Percentiles rank a stretch among this genome's conserved stretches.
Evolutionary conservation across 2,113 vertebrate genomes (phyloP).

Genomic region (Lamprologus speciosus): DNA sequence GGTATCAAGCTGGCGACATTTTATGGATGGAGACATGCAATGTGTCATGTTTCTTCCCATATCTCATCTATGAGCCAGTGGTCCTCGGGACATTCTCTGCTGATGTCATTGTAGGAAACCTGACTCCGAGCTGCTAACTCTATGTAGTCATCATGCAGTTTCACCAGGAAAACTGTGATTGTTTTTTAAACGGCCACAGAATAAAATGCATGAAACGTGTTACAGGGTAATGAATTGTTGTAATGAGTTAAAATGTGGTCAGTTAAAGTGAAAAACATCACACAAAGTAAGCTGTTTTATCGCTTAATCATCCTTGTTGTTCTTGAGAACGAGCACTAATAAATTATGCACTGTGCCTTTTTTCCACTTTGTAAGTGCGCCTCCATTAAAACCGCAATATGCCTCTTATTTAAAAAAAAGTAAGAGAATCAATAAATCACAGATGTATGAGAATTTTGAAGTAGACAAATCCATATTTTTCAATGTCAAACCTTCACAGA

Average conservation of each 20-base stretch:
- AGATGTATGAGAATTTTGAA: not conserved
- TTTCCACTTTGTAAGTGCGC: not conserved
- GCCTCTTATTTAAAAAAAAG: not conserved
- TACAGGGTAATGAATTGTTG: not conserved
- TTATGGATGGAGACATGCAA: not conserved
- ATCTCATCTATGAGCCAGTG: not conserved
- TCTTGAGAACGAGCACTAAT: not conserved
- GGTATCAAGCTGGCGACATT: not conserved
- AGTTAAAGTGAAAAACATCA: not conserved
- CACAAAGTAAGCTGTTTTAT: not conserved
- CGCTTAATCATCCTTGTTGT: not conserved
- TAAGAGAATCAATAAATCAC: not conserved
- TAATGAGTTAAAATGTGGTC: not conserved
- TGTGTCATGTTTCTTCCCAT: slow-evolving; percentile 30
- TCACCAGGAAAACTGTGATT: not conserved
- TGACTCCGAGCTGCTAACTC: not conserved
- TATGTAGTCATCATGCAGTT: not conserved
- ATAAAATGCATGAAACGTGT: not conserved
- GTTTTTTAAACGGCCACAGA: not conserved
- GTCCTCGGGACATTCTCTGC: not conserved
- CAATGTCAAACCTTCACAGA: not conserved
- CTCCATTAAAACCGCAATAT: slow-evolving; percentile 11
- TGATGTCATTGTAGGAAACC: not conserved
- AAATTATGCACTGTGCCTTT: slow-evolving; percentile 7
- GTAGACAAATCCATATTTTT: not conserved